Evolutionary conservation across 2,797 vertebrate genomes (phyloP), one percentile per base, ranked within the genome.

Genomic region (Pitangus sulphuratus): DNA sequence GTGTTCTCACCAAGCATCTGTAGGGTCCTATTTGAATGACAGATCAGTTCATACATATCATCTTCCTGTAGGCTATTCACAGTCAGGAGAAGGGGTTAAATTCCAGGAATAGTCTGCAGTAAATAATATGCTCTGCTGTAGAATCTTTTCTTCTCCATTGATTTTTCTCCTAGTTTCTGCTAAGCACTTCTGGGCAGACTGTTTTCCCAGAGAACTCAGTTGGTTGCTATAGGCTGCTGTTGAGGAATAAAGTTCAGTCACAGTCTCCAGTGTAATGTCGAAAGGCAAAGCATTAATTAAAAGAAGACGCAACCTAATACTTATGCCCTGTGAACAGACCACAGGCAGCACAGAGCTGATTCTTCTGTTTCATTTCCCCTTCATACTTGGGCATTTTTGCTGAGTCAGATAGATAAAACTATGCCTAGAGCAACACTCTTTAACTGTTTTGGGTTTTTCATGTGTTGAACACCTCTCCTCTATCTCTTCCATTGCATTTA

Each of bases 271-370:
- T 30, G 76, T 62, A 95, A 78, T 31, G 82, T 42, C 76, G 31
- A 85, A 95, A 92, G 61, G 61, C 39, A 87, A 94, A 91, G 40
- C 21, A 90, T 88, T 92, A 96, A 93, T 94, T 97, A 84, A 91
- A 93, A 90, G 87, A 69, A 60, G 39, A 87, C 13, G 31, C 21
- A 91, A 19, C n/a, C 50, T 69, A 84, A 71, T 69, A 82, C 74
- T 69, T 79, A 57, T 75, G 30, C 51, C 81, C 53, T 40, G 35
- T 72, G 89, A 89, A 78, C 39, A 93, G 42, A 92, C 47, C 11
- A 3, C 12, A 12, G 69, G 92, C 61, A 87, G 28, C 1, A 0
- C 47, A 78, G 54, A 84, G 18, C 26, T 78, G 57, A 72, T 89
- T 91, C 76, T 89, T 89, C 69, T 91, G 35, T 37, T 92, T 91